Base-by-base conservation (phyloP, 30 jellyfish, hydroid and myxozoan species). In the Catostylus mosaicus region DNA sequence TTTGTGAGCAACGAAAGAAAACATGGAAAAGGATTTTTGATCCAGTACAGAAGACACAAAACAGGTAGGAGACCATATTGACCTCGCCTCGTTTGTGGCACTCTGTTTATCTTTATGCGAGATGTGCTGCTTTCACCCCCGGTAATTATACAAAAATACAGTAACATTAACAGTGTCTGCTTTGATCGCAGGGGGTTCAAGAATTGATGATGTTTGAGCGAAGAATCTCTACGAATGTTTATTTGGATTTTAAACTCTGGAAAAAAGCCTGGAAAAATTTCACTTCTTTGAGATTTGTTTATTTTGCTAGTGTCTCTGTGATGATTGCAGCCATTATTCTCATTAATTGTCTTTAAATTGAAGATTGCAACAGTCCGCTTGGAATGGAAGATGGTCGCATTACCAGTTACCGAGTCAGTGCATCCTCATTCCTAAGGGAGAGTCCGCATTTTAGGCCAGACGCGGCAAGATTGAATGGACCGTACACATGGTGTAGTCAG, bases 381-480 rank as follows among this genome's bases (percentile, higher is more conserved):
- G 98, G 98, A 5, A 85, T 91, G 92, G 96, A 85, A 64, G 96
- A 91, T 54, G 98, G 98, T 9, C 94, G 96, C 6, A 79, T 91
- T 18, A 29, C 77, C 1, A 80, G 76, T 47, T 18, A 34, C 54
- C 26, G 64, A 16, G 61, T 93, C n/a, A n/a, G 90, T 4, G 90
- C 99, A 12, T 93, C 99, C 1, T 93, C 99, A 31, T 71, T 23
- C 73, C 89, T 93, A 70, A 83, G 84, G 76, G 82, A 67, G 61
- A 84, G 90, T 38, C 93, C 82, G 50, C 50, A 33, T 32, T 78
- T 74, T 51, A 88, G 80, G 32, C 93, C 97, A 16, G 65, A 71
- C 48, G 56, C 63, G 18, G 99, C 95, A 9, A 47, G 97, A 18
- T 63, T 93, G 66, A 84, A 84, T 34, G 90, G 90, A 9, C 82